Evolutionary conservation across 2,888 invertebrate species (phyloP).

Genomic region (Macropis europaea): DNA sequence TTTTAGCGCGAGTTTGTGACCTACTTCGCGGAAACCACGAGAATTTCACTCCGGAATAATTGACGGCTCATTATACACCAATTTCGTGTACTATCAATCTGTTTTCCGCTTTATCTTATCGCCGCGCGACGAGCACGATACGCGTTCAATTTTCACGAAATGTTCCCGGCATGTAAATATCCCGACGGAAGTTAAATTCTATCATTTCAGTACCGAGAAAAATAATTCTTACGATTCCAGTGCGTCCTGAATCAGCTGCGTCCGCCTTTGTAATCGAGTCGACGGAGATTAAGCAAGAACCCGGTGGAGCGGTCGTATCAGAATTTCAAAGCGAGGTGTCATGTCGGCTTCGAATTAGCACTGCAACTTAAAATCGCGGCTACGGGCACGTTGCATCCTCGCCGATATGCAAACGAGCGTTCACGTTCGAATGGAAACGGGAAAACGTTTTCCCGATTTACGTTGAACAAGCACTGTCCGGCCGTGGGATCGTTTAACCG

Average conservation of each 20-base stretch:
- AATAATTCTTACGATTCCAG: too few relatives aligned
- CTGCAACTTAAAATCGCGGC: neutral
- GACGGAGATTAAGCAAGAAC: neutral
- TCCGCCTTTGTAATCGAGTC: neutral
- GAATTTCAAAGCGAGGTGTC: neutral
- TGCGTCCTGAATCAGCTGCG: too few relatives aligned
- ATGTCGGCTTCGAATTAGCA: neutral
- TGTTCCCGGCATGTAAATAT: neutral
- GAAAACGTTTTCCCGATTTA: neutral
- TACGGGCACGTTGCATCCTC: too few relatives aligned
- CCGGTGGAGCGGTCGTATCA: neutral
- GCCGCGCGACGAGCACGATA: neutral
- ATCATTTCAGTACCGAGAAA: neutral
- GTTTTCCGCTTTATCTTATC: slow-evolving; percentile 28
- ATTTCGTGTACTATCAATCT: neutral
- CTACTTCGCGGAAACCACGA: slow-evolving; percentile 33
- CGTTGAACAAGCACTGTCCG: too few relatives aligned
- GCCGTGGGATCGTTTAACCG: slow-evolving; percentile 2
- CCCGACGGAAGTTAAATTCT: too few relatives aligned
- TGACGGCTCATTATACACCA: slow-evolving; percentile 6
- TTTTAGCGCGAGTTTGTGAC: slow-evolving; percentile 35
- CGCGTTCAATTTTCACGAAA: neutral
- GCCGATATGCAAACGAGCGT: too few relatives aligned
- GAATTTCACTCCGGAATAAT: slow-evolving; percentile 38
- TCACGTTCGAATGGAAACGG: neutral